phyloP scores from a whole-genome alignment of 1,140 invertebrate species.

The Uloborus diversus region DNA sequence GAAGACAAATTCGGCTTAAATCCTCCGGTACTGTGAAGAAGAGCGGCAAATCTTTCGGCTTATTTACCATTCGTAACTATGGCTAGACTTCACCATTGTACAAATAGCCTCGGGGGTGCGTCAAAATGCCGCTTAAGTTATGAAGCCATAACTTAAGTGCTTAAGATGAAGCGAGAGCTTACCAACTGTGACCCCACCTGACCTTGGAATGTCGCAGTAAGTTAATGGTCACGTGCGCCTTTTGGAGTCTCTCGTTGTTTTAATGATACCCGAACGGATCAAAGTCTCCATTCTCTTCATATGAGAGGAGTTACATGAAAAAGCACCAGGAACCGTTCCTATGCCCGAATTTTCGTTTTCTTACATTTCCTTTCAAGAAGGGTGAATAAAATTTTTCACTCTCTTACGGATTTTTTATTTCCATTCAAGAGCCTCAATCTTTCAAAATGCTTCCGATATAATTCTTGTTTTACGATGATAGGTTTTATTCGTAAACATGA shows the following conservation, averaged over 20 bases:
- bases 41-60: conserved; percentile 26
- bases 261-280: conserved; percentile 44
- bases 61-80: conserved; percentile 10
- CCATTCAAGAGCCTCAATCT: too few species aligned
- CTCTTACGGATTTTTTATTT: too few species aligned
- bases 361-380: too few species aligned
- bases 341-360: too few species aligned
- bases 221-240: conserved; percentile 47
- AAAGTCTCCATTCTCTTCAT: conserved; percentile 36
- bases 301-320: neutral
- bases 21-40: neutral
- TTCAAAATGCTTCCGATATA: too few species aligned
- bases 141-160: conserved; percentile 48
- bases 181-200: conserved; percentile 24
- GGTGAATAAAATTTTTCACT: too few species aligned
- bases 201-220: conserved; percentile 48
- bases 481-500: too few species aligned
- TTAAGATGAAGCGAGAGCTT: conserved; percentile 35
- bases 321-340: conserved; percentile 16
- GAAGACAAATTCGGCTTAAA: neutral
- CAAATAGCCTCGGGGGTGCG: conserved; percentile 5
- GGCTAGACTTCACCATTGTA: neutral
- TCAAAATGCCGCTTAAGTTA: conserved; percentile 42
- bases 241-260: conserved; percentile 29
- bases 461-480: too few species aligned